Conservation (phyloP, 1,140 invertebrate genomes). For the Bombus soroeensis region DNA sequence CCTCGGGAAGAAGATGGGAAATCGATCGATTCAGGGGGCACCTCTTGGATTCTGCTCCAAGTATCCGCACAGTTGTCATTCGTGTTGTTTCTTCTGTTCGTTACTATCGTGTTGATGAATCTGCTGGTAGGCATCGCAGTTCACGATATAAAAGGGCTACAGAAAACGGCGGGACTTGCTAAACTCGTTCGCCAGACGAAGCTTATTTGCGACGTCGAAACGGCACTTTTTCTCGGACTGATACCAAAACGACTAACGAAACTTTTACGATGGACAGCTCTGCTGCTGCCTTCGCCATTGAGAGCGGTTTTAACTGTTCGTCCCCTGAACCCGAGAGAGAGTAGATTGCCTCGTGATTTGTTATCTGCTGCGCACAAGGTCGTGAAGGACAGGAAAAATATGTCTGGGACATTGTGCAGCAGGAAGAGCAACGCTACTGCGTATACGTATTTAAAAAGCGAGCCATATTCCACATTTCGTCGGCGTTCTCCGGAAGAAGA, state of each 20-base stretch:
- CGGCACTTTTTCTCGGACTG: conserved; percentile 88
- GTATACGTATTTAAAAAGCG: conserved; percentile 62
- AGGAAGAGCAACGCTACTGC: conserved; percentile 59
- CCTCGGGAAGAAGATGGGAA: conserved; percentile 84
- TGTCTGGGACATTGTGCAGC: conserved; percentile 37
- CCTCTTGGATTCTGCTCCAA: conserved; percentile 84
- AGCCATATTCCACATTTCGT: conserved; percentile 51
- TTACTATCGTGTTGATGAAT: conserved; percentile 93
- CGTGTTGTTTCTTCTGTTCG: conserved; percentile 89
- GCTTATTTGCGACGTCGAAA: conserved; percentile 89
- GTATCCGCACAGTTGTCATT: conserved; percentile 89
- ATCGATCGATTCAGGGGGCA: conserved; percentile 77
- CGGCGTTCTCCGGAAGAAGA: conserved; percentile 53
- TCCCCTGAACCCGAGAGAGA: conserved; percentile 91
- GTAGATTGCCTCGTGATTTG: conserved; percentile 89
- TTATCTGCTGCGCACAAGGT: conserved; percentile 89
- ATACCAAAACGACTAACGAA: conserved; percentile 88
- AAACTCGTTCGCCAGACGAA: conserved; percentile 91
- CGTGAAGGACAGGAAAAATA: conserved; percentile 86
- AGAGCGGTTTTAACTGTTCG: conserved; percentile 90
- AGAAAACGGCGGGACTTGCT: conserved; percentile 89
- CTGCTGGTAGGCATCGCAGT: conserved; percentile 91
- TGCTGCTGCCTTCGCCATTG: conserved; percentile 90
- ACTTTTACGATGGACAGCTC: conserved; percentile 88
- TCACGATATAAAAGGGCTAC: conserved; percentile 90